Evolutionary conservation across 2,888 invertebrate genomes (phyloP).

Genomic region (Cryptus viduatorius): DNA sequence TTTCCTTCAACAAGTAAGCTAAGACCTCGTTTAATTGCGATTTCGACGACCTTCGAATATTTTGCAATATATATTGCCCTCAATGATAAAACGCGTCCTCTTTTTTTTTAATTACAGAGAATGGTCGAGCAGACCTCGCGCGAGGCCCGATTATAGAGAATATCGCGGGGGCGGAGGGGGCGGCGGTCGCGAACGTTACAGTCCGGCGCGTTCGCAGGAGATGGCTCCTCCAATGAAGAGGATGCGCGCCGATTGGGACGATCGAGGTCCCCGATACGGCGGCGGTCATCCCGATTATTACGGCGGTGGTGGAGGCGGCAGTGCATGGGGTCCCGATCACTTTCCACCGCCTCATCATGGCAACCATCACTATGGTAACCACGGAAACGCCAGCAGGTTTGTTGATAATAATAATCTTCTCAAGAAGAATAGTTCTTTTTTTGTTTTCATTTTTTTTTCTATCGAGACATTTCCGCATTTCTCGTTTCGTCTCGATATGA

Average conservation of each 20-base stretch:
- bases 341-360: constrained; percentile 86
- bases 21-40: background rate
- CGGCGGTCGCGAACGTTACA: constrained; percentile 87
- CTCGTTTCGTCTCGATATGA: background rate
- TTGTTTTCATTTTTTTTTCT: constrained; percentile 37
- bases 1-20: constrained; percentile 17
- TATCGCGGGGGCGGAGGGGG: constrained; percentile 90
- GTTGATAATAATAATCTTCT: constrained; percentile 67
- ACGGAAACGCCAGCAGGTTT: constrained; percentile 83
- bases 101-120: constrained; percentile 76
- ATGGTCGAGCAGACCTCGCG: constrained; percentile 88
- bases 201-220: constrained; percentile 90
- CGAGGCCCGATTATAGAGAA: constrained; percentile 92
- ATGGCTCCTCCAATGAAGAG: constrained; percentile 92
- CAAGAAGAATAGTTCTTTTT: constrained; percentile 11
- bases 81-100: background rate
- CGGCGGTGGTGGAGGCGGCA: constrained; percentile 70
- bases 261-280: constrained; percentile 79
- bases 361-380: constrained; percentile 88
- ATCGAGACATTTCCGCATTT: background rate
- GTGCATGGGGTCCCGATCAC: constrained; percentile 80
- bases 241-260: constrained; percentile 91
- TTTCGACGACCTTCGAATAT: background rate
- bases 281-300: constrained; percentile 79
- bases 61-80: background rate